phyloP scores from a whole-genome alignment of 2,797 vertebrate genomes.

The Gallinago solitaria region DNA sequence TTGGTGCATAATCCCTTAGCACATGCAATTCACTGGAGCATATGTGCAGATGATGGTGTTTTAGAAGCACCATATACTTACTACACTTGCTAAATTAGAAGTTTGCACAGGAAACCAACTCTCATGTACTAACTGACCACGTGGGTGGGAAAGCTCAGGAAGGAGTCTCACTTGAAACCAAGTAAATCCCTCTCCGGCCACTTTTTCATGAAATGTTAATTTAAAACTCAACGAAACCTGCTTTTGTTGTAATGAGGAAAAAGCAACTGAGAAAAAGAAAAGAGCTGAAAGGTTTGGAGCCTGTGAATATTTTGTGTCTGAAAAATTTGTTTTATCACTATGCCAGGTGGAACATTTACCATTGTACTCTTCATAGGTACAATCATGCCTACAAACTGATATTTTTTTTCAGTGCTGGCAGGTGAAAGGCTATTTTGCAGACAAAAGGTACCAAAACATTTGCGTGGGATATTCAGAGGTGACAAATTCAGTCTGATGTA shows the following conservation, averaged over 20 bases:
- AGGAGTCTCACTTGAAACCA: background rate
- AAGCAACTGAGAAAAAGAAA: background rate
- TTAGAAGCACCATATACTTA: background rate
- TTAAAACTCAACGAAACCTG: background rate
- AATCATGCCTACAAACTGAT: background rate
- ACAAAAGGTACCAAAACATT: background rate
- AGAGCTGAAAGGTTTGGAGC: background rate
- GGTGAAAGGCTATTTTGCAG: background rate
- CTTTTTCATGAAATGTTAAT: background rate
- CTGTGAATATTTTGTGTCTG: background rate
- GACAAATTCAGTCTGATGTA: background rate
- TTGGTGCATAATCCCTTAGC: background rate
- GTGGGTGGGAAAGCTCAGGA: background rate
- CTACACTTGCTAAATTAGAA: background rate
- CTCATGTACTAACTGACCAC: background rate
- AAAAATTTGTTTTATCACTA: background rate
- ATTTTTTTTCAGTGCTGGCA: background rate
- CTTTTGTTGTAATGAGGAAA: background rate
- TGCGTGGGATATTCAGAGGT: background rate
- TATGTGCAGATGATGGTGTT: fast-evolving
- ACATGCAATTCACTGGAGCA: background rate
- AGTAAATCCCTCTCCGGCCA: background rate
- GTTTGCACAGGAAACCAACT: background rate
- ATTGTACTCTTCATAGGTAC: background rate
- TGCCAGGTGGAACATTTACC: background rate